A percentile compares a stretch with the other conserved stretches of the same genome.
These are phyloP conservation scores for Leucopsar rothschildi DNA, from an alignment of 2,113 vertebrate species.

Conservation along the genomic window DNA sequence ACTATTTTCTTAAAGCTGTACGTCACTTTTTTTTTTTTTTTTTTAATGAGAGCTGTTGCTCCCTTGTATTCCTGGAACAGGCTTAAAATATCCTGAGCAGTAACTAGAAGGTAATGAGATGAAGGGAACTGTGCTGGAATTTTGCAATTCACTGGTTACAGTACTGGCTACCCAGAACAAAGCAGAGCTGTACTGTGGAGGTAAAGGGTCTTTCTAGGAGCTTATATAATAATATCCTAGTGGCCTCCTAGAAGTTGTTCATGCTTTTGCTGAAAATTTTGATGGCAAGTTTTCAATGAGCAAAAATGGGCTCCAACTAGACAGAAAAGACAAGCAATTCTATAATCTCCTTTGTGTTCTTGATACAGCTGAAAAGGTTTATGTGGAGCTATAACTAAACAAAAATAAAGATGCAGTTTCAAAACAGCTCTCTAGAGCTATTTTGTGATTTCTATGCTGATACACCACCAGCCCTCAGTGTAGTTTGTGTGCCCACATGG, in stretches of 20 bases:
- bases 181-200: not conserved
- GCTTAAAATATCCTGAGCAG: not conserved
- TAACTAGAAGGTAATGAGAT: not conserved
- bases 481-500: not conserved
- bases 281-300: not conserved
- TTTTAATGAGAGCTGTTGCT: not conserved
- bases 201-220: not conserved
- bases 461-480: not conserved
- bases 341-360: not conserved
- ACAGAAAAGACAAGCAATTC: not conserved
- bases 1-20: conserved; percentile 12
- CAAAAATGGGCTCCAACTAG: not conserved
- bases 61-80: not conserved
- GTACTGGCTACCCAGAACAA: not conserved
- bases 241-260: not conserved
- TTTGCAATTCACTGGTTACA: not conserved
- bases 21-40: not conserved
- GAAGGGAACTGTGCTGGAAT: not conserved
- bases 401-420: not conserved
- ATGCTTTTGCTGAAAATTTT: not conserved
- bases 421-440: not conserved
- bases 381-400: not conserved
- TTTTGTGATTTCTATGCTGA: not conserved
- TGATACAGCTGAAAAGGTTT: not conserved
- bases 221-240: not conserved